Conservation (phyloP, 2,113 vertebrate genomes). For the Eublepharis macularius region DNA sequence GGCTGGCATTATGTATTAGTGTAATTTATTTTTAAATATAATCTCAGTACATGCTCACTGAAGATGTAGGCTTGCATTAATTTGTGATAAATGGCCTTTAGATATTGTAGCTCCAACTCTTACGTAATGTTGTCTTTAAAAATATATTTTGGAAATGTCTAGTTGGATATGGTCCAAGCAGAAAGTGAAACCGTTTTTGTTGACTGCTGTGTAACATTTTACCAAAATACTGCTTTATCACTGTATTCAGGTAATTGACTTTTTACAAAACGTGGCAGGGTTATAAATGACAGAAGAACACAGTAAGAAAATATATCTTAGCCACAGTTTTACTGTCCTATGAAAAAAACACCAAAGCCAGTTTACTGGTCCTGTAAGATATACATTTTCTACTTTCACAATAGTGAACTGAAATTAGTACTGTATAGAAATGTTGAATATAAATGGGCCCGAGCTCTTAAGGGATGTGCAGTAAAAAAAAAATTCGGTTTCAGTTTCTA, state of each 20-base stretch:
- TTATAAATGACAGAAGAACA: conserved; percentile 62
- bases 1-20: too few species aligned
- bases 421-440: not conserved
- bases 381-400: not conserved
- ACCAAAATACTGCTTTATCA: conserved; percentile 63
- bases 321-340: conserved; percentile 61
- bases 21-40: too few species aligned
- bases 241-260: conserved; percentile 63
- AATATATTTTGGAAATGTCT: not conserved
- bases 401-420: not conserved
- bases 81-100: not conserved
- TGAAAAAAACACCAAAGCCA: conserved; percentile 33
- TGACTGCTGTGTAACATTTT: conserved; percentile 54
- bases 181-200: not conserved
- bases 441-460: not conserved
- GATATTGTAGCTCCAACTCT: not conserved
- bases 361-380: conserved; percentile 43
- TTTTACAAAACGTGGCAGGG: conserved; percentile 54
- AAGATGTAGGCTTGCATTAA: too few species aligned
- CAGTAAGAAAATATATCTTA: conserved; percentile 27
- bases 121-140: not conserved
- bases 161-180: not conserved
- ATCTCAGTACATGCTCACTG: too few species aligned
- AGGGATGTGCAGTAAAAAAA: too few species aligned
- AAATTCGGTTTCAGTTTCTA: too few species aligned